phyloP scores from a whole-genome alignment of 2,113 vertebrate genomes.

The Axis porcinus region DNA sequence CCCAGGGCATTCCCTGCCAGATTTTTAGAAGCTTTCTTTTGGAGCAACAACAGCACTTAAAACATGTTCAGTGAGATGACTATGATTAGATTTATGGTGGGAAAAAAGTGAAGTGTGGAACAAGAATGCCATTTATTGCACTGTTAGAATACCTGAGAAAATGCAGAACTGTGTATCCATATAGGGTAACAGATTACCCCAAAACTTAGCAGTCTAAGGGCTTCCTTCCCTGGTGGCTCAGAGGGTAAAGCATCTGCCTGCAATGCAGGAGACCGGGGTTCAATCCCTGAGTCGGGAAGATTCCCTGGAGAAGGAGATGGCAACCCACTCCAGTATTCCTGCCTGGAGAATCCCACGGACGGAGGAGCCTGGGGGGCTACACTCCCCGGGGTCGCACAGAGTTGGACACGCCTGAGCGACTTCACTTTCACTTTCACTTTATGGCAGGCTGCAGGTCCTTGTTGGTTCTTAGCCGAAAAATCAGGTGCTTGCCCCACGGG shows the following conservation, averaged over 20 bases:
- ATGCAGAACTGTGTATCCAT: not conserved
- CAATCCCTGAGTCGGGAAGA: not conserved
- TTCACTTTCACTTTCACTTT: not conserved
- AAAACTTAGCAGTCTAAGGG: not conserved
- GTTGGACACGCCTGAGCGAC: accelerated
- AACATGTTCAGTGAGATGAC: not conserved
- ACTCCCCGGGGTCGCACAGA: not conserved
- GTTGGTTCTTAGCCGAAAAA: not conserved
- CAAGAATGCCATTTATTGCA: not conserved
- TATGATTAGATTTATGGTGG: not conserved
- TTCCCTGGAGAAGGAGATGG: not conserved
- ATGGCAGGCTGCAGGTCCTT: not conserved
- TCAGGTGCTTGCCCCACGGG: not conserved
- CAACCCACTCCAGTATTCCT: not conserved
- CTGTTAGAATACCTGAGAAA: not conserved
- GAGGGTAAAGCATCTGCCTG: not conserved
- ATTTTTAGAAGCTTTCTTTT: conserved; percentile 14
- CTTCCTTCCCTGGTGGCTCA: not conserved
- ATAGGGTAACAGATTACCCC: not conserved
- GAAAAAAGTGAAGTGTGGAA: not conserved
- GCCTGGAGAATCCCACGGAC: not conserved
- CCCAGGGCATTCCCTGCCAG: not conserved
- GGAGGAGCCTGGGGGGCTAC: accelerated
- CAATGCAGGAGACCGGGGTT: accelerated
- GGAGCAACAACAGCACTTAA: not conserved